Base-by-base conservation (phyloP, 2,797 vertebrate species). In the Helostoma temminkii region DNA sequence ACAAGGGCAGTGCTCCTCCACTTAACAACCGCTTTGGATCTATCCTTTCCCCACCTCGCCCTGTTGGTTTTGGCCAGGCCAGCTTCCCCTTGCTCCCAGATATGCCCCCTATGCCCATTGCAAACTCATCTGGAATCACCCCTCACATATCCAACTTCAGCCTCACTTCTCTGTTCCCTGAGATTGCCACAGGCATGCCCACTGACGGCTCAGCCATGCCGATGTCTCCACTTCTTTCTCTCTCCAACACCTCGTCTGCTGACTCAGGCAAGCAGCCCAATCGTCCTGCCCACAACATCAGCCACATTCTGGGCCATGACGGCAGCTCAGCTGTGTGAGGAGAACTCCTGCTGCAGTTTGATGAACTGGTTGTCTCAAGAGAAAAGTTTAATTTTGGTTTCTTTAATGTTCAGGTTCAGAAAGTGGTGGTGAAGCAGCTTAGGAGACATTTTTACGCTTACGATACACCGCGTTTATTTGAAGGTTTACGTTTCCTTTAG, bases 251-350 rank as follows among this genome's bases (percentile, higher is more conserved):
- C 6, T 95, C 97, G 12, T 93, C 96, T 22, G 94, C 96, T 1
- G 98, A 99, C 89, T 95, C 97, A 22, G 93, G 95, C 80, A 99
- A 99, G 83, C 98, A 99, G 90, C 94, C 97, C 54, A 99, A 98
- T 82, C 95, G 98, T 30, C 97, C 98, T 11, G 98, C 98, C 66
- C 98, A 99, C 91, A 99, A 99, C 90, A 99, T 99, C 94, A 99
- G 98, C 95, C 98, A 99, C 95, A 99, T 99, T 71, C 92, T 99
- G 76, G 98, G 98, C 76, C 98, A 99, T 0, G 98, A 98, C 76
- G 98, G 98, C 89, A 98, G 96, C 89, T 99, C 98, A 1, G 96
- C 98, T 26, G 96, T 99, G 46, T 99, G 76, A 91, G 16, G 9
- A 39, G 11, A 54, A 24, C 11, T 26, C 55, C 57, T 90, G 85